These are phyloP conservation scores for Rhingia rostrata DNA, from an alignment of 2,888 invertebrate species.

Conservation along the genomic window DNA sequence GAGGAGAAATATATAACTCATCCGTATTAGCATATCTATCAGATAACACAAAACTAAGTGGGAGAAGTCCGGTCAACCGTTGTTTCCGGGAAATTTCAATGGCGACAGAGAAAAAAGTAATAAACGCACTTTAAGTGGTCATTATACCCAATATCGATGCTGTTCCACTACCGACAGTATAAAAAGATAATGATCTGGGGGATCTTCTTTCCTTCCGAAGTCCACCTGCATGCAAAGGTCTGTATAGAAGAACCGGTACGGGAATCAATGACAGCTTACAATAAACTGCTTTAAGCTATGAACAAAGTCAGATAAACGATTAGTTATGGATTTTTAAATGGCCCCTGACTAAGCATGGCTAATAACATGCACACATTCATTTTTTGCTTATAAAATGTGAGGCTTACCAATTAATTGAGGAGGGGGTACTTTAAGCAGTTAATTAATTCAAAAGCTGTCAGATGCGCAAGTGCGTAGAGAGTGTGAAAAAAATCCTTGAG, in stretches of 20 bases:
- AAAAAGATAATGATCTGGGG: neutral
- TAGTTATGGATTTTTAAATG: neutral
- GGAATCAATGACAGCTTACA: neutral
- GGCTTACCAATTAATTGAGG: too few species aligned
- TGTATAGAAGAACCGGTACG: neutral
- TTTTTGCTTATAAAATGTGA: neutral
- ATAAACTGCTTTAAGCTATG: neutral
- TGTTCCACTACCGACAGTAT: neutral
- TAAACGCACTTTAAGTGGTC: neutral
- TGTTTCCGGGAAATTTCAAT: slow-evolving; percentile 1
- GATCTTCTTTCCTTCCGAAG: neutral
- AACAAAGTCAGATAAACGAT: neutral
- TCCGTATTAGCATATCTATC: too few species aligned
- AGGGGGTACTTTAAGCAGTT: too few species aligned
- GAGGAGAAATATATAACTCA: too few species aligned
- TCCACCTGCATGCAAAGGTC: neutral
- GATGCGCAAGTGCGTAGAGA: too few species aligned
- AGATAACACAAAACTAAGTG: too few species aligned
- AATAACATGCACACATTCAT: neutral
- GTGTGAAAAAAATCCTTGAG: too few species aligned
- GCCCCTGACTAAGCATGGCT: neutral
- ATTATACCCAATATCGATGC: slow-evolving; percentile 7
- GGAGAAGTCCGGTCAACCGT: neutral
- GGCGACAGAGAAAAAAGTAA: neutral
- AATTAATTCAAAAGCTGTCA: too few species aligned